Conservation (phyloP, 35 echinoderm and acorn worm genomes). For the Lytechinus pictus region DNA sequence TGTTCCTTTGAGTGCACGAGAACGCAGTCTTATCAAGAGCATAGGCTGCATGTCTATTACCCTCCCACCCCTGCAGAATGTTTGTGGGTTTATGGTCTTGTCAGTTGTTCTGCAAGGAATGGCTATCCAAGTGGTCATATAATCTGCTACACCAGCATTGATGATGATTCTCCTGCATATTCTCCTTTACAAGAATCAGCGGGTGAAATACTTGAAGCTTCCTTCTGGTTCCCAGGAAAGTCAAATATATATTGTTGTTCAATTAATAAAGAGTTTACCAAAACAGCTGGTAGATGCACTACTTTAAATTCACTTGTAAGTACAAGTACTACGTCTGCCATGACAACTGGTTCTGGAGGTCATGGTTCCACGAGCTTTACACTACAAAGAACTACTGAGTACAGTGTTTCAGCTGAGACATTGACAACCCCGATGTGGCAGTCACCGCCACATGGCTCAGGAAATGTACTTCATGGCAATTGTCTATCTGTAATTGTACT, state of each 20-base stretch:
- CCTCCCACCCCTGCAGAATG: neutral
- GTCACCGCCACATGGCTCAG: neutral
- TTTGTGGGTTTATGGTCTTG: too few relatives aligned
- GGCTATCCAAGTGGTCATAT: neutral
- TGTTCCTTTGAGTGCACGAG: neutral
- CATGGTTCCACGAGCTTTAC: neutral
- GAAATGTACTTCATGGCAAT: neutral
- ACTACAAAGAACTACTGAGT: neutral
- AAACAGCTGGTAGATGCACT: too few relatives aligned
- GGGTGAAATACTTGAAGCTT: neutral
- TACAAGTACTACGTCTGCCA: neutral
- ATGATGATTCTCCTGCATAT: neutral
- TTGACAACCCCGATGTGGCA: neutral
- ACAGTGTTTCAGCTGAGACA: neutral
- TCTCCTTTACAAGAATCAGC: neutral
- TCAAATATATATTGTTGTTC: neutral
- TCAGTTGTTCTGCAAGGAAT: neutral
- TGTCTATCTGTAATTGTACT: neutral
- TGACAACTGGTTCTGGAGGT: neutral
- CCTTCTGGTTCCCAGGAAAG: neutral
- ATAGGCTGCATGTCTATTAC: neutral
- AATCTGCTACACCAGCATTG: neutral
- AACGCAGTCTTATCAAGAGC: neutral
- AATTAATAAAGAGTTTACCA: neutral
- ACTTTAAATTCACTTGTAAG: too few relatives aligned